Evolutionary conservation across 2,113 vertebrate genomes (phyloP), one percentile per base, ranked within the genome.

Genomic region (Catharus fuscescens): DNA sequence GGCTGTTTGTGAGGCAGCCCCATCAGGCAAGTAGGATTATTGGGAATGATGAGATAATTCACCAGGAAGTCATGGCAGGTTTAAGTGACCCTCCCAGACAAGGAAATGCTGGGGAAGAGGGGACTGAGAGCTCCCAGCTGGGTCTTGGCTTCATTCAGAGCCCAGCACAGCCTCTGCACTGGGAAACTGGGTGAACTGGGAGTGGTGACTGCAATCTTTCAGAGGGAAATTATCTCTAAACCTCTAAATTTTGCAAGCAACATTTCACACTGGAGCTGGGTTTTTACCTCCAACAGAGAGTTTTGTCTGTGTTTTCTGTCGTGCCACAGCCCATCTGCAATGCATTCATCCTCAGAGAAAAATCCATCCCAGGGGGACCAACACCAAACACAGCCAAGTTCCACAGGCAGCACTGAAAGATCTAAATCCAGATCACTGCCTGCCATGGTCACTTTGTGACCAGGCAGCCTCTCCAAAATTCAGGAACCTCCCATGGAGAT

Each of bases 21-120:
- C 92, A 84, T 86, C 88, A 80, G 86, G 80, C 70, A 92, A 94
- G 95, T 34, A 84, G 36, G 78, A 86, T 93, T 85, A 84, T 54
- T 91, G 81, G 65, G 89, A 95, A 90, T 88, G 93, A 96, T 90
- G 90, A 96, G 95, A 93, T 95, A 95, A 97, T 97, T 96, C 90
- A 88, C 90, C 92, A 56, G 76, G 90, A 82, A 93, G 59, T 64
- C 65, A 29, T 90, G 95, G 74, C 72, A 59, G 52, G 77, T 93
- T 80, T 72, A 56, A 96, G 69, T 70, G 60, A 90, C 67, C 74
- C 52, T 88, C 48, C 89, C 91, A 76, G 62, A 69, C 50, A 53
- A 48, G 50, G 80, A 47, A 84, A 40, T 50, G 86, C 15, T 76
- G 79, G 54, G 18, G 48, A 44, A 80, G 54, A 80, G 50, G 19